Base-by-base conservation (phyloP, 2,797 vertebrate species). In the Lepidocolaptes lacrymiger region DNA sequence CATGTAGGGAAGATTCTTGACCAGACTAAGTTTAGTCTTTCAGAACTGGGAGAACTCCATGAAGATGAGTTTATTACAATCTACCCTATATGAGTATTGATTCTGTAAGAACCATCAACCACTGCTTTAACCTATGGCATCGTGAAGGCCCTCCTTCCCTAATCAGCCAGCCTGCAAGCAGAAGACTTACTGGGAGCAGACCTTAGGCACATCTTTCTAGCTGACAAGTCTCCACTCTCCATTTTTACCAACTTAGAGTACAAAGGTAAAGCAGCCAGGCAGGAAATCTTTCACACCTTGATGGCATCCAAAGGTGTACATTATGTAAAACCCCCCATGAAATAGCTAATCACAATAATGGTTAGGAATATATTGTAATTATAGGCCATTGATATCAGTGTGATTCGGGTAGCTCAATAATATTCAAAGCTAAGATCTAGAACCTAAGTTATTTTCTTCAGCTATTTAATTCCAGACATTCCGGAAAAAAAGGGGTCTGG, bases 1-100 rank as follows among this genome's bases (percentile, higher is more conserved):
- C 27, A 19, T 18, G 16, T 8, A 62, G 30, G 2, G 18, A 27
- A 81, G 22, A 32, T 49, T 69, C 36, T 52, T 59, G 39, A 30
- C 41, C 41, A 16, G 27, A 36, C 17, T 34, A 51, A 55, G 15
- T 24, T 67, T 68, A 48, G 55, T 51, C 19, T 79, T 79, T 37
- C 55, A 22, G 16, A 67, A 63, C 7, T 27, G 56, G 9, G 32
- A 80, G 18, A 76, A 59, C 10, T 69, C 36, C 22, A 24, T 67
- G 12, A 55, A 7, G 0, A 30, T 61, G 21, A 34, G 6, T 39
- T 69, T 52, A 24, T 24, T 48, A 46, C 0, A 2, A 23, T 17
- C 7, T 44, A 71, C 10, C 17, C 71, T 46, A 62, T 7, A 1
- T 23, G 17, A 43, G 4, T 7, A 43, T 8, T 78, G 66, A 49